Base-by-base conservation (phyloP, 2,888 invertebrate species). In the Drosophila buzzatii region DNA sequence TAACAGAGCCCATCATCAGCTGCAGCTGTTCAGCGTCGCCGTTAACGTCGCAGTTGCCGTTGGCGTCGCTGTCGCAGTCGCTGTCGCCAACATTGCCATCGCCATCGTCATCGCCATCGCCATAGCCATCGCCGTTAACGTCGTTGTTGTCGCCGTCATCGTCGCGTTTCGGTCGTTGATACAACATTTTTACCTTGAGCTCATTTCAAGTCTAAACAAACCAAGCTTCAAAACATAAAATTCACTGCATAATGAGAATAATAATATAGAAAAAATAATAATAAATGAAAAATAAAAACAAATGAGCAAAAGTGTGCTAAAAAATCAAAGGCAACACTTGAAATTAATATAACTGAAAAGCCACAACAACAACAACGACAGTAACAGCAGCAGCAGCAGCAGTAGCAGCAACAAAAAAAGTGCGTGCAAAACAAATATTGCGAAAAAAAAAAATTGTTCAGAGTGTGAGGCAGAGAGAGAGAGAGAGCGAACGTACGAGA, bases 151-250 rank as follows among this genome's bases (percentile, higher is more conserved):
- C 31, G 63, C 37, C 55, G 67, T 52, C 64, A 65, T 57, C 58
- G 53, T 56, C 77, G 76, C 67, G 79, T 72, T 79, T 70, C 75
- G 81, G 79, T 82, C 81, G 85, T 82, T 82, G 76, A 85, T 82
- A 85, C 74, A 83, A 76, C 62, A 73, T 73, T 76, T 73, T 81
- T 86, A 86, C 85, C 85, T 86, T 86, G 85, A 83, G 84, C 89
- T 76, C 89, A 89, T 89, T 89, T 89, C 72, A 86, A 86, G 83
- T 88, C 84, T 81, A 76, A 82, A 69, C 70, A 86, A 79, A 66
- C 64, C 70, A 68, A 77, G 70, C 67, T 74, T 82, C 71, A 69
- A 69, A 76, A 73, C 64, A 70, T 42, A 56, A 70, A 81, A 72
- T 31, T 52, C 35, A 55, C 18, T 31, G 27, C 37, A 51, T 39